Percentiles rank a stretch among this genome's conserved stretches.
Conservation (phyloP, 2,888 invertebrate species). For the Epinotia nisella region DNA sequence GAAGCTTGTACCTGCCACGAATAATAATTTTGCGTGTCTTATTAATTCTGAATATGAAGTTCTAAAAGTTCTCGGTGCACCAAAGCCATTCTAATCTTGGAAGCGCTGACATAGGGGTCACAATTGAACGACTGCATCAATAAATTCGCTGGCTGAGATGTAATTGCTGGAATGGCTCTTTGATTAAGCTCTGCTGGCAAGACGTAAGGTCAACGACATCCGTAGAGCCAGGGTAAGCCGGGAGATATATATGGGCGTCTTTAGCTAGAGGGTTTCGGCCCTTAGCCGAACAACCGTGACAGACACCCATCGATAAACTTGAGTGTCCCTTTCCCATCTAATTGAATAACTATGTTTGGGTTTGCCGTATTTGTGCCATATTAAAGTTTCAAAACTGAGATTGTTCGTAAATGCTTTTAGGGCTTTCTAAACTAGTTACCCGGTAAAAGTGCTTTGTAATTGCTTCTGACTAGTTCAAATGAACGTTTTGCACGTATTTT, state of each 20-base stretch:
- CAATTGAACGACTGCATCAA: constrained; percentile 29
- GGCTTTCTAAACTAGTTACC: constrained; percentile 13
- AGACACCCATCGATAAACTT: constrained; percentile 41
- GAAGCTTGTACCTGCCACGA: not conserved
- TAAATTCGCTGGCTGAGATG: constrained; percentile 27
- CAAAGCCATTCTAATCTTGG: constrained; percentile 12
- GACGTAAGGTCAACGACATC: constrained; percentile 39
- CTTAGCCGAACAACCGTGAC: constrained; percentile 36
- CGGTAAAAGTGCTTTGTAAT: not conserved
- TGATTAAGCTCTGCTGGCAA: constrained; percentile 42
- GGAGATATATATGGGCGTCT: constrained; percentile 43
- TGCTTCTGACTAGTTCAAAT: not conserved
- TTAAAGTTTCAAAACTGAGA: constrained; percentile 33
- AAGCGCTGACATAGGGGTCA: constrained; percentile 9
- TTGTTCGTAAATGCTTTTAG: constrained; percentile 24
- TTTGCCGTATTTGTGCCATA: constrained; percentile 33
- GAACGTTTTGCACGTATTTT: not conserved
- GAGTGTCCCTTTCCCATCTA: constrained; percentile 42
- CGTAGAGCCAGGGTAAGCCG: constrained; percentile 41
- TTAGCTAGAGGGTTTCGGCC: constrained; percentile 36
- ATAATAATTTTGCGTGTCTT: not conserved
- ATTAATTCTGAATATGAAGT: constrained; percentile 1
- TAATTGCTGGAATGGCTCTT: constrained; percentile 40
- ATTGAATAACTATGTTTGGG: constrained; percentile 43
- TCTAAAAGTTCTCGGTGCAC: not conserved